Evolutionary conservation across 2,113 vertebrate species (phyloP).

Genomic region (Antennarius striatus): DNA sequence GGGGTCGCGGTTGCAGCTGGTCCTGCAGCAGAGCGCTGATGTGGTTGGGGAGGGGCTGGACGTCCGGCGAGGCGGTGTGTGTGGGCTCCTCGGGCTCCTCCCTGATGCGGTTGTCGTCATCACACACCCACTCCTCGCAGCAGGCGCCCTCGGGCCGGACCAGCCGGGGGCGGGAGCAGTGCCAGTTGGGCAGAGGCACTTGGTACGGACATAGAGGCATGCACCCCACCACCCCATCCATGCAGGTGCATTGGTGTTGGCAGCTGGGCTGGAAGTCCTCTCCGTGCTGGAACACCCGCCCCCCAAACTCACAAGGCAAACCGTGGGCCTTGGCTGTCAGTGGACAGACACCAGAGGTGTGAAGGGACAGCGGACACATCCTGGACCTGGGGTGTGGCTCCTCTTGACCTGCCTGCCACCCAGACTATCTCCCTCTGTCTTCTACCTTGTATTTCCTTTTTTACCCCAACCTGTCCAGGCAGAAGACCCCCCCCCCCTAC

Average conservation of each 20-base stretch:
- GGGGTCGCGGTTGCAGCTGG: conserved; percentile 10
- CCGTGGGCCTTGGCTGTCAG: conserved; percentile 76
- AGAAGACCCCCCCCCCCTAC: too few species aligned
- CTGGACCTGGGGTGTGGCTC: too few species aligned
- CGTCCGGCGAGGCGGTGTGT: conserved; percentile 25
- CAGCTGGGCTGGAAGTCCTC: conserved; percentile 82
- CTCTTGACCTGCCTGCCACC: too few species aligned
- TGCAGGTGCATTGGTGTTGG: conserved; percentile 80
- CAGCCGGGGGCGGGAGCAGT: conserved; percentile 68
- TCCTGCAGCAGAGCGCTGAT: conserved; percentile 64
- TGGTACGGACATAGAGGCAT: conserved; percentile 79
- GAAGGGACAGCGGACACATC: not conserved
- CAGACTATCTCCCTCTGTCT: too few species aligned
- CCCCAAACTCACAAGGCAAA: conserved; percentile 76
- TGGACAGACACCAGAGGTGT: conserved; percentile 2
- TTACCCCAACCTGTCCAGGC: too few species aligned
- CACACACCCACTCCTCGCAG: conserved; percentile 80
- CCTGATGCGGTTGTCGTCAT: conserved; percentile 75
- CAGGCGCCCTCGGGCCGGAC: conserved; percentile 58
- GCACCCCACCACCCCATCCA: conserved; percentile 81
- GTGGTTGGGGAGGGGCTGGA: conserved; percentile 63
- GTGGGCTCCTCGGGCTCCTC: conserved; percentile 59
- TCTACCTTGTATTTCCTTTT: too few species aligned
- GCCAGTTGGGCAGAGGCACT: conserved; percentile 66
- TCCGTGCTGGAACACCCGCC: conserved; percentile 77